Evolutionary conservation across 2,113 vertebrate genomes (phyloP).

Genomic region (Myotis brandtii): DNA sequence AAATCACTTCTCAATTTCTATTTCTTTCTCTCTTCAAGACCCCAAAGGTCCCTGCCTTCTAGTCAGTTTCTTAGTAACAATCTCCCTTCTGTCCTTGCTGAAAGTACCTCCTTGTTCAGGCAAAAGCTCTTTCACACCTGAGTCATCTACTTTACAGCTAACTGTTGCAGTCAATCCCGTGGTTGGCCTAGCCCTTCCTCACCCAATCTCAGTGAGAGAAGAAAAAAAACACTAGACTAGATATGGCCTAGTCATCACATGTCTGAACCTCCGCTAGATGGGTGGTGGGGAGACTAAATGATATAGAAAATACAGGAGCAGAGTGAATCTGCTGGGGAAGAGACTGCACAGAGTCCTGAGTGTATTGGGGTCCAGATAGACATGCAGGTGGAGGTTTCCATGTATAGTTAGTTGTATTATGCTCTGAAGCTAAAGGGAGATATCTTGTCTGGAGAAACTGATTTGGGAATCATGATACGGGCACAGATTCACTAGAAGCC

Average conservation of each 20-base stretch:
- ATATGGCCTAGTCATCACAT: not conserved
- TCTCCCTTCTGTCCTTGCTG: not conserved
- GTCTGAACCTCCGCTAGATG: not conserved
- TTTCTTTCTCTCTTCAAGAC: constrained; percentile 28
- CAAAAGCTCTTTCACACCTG: not conserved
- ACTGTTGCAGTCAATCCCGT: not conserved
- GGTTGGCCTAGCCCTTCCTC: not conserved
- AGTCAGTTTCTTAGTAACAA: constrained; percentile 1
- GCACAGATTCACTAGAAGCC: not conserved
- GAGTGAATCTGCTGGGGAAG: not conserved
- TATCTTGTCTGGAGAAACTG: not conserved
- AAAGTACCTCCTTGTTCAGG: not conserved
- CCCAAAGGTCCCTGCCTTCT: not conserved
- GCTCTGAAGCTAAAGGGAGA: not conserved
- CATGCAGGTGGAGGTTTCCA: not conserved
- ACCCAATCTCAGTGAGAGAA: constrained; percentile 6
- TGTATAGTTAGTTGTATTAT: not conserved
- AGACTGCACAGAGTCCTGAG: not conserved
- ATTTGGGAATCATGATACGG: not conserved
- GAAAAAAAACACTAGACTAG: not conserved
- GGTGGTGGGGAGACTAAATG: not conserved
- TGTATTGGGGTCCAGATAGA: not conserved
- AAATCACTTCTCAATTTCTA: constrained; percentile 28
- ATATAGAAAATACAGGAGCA: not conserved
- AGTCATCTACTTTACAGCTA: not conserved